Percentiles rank a stretch among this genome's conserved stretches.
Conservation (phyloP, 2,888 invertebrate genomes). For the Mamestra brassicae region DNA sequence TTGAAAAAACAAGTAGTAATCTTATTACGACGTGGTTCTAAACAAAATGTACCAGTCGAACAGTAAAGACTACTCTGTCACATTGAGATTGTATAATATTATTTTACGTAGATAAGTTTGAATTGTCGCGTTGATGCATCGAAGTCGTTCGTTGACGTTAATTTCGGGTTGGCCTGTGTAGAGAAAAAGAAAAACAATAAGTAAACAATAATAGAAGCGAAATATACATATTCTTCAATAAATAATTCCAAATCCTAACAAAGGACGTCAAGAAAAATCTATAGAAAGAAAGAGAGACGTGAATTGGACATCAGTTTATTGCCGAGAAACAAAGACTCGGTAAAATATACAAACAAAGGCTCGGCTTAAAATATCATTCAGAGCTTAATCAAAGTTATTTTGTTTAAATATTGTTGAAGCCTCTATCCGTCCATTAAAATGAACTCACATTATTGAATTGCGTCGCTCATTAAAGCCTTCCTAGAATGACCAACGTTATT, state of each 20-base stretch:
- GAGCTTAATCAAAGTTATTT: background rate
- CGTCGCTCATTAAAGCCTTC: background rate
- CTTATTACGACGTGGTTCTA: constrained; percentile 38
- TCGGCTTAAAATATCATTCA: background rate
- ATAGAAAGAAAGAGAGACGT: background rate
- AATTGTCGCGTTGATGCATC: constrained; percentile 32
- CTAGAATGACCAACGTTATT: background rate
- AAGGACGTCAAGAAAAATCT: background rate
- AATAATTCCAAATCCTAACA: background rate
- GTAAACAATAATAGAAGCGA: background rate
- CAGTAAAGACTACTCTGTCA: constrained; percentile 44
- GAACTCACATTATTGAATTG: background rate
- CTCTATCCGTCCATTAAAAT: no score
- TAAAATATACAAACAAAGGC: background rate
- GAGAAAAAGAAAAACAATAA: constrained; percentile 30
- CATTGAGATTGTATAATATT: constrained; percentile 51
- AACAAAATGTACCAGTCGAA: constrained; percentile 37
- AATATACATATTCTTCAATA: background rate
- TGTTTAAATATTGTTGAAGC: background rate
- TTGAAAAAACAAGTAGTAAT: constrained; percentile 51
- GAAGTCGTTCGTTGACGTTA: constrained; percentile 60
- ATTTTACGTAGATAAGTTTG: constrained; percentile 46
- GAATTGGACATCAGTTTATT: no score
- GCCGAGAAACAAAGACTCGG: no score
- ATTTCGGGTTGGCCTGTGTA: constrained; percentile 43